Base-by-base conservation (phyloP, 2,888 invertebrate genomes). In the Phymatocera aterrima region DNA sequence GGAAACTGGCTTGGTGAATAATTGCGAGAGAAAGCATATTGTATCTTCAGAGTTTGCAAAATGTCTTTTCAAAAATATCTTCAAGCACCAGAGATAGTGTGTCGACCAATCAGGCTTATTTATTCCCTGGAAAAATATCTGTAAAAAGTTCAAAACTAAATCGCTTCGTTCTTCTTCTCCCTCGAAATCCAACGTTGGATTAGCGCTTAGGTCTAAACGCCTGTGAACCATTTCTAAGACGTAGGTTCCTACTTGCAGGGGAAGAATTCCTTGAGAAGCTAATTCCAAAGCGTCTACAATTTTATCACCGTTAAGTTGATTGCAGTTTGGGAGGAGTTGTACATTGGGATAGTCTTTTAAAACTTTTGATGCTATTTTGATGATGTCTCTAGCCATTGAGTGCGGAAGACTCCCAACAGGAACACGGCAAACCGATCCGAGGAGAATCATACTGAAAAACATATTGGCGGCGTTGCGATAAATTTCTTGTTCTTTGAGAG, bases 171-270 rank as follows among this genome's bases (percentile, higher is more conserved):
- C 86, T 0, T 81, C 79, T 54, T 87, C 84, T 0, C 83, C 81
- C 37, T 89, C 88, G 34, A 89, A 90, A 34, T 90, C 88, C 2
- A 90, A 79, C 8, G 21, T 80, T 0, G 84, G 80, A 43, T 88
- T 84, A 0, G 82, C 81, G 18, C 87, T 88, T 21, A 90, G 80
- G 77, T 89, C 85, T 3, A 90, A 64, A 0, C 90, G 86, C 15
- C 90, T 83, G 70, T 90, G 89, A 0, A 90, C 87, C 90, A 88
- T 89, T 81, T 90, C 90, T 37, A 90, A 78, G 1, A 90, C 89
- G 64, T 90, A 89, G 0, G 90, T 90, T 3, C 84, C 86, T 0
- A 86, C 89, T 81, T 90, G 90, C 0, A 90, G 77, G 0, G 90
- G 90, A 1, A 90, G 65, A 8, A 87, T 81, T n/a, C 87, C 88